Conservation (phyloP, 2,888 invertebrate genomes). For the Drosophila parthenogenetica region DNA sequence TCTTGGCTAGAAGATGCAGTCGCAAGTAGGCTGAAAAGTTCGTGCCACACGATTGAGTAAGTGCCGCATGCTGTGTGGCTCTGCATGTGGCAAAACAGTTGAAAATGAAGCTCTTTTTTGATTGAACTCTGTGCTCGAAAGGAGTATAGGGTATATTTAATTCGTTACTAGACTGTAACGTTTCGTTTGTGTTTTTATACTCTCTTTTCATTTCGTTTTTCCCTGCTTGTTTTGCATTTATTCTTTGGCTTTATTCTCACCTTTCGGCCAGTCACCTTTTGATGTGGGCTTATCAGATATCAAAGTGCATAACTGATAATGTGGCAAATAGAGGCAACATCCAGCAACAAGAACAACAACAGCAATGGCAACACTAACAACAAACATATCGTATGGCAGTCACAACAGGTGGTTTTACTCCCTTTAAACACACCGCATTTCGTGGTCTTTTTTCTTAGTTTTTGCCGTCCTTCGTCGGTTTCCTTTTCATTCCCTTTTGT, state of each 20-base stretch:
- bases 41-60: slow-evolving; percentile 12
- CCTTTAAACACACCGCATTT: background rate
- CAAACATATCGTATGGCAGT: slow-evolving; percentile 5
- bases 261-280: slow-evolving; percentile 58
- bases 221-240: slow-evolving; percentile 12
- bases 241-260: slow-evolving; percentile 35
- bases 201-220: background rate
- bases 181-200: no score
- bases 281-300: slow-evolving; percentile 81
- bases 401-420: slow-evolving; percentile 51
- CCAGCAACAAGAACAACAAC: slow-evolving; percentile 33
- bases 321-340: slow-evolving; percentile 62
- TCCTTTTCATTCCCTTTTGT: background rate
- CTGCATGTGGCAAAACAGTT: slow-evolving; percentile 51
- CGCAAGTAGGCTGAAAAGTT: slow-evolving; percentile 13
- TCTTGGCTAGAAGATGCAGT: background rate
- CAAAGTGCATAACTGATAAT: slow-evolving; percentile 81
- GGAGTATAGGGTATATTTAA: no score
- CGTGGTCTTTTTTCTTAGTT: background rate
- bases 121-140: no score
- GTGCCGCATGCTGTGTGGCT: slow-evolving; percentile 4
- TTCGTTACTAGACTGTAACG: no score
- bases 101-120: background rate
- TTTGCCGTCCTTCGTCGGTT: background rate
- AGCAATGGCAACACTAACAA: background rate